Percentiles rank a stretch among this genome's conserved stretches.
Conservation (phyloP, 2,888 invertebrate genomes). For the Amaurobius ferox region DNA sequence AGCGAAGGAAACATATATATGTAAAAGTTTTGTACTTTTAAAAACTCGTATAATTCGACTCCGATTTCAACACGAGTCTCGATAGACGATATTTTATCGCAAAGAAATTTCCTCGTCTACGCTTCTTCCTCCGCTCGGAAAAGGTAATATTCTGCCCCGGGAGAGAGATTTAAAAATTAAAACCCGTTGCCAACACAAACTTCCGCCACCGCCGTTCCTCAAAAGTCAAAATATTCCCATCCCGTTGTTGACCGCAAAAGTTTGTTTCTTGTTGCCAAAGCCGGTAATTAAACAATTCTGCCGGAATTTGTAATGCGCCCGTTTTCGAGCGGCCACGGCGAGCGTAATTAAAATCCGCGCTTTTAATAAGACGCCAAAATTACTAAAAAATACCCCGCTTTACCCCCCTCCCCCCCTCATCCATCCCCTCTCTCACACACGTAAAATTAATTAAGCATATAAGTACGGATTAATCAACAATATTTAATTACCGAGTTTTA, state of each 20-base stretch:
- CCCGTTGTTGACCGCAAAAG: slow-evolving; percentile 16
- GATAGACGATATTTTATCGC: no score
- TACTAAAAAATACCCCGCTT: slow-evolving; percentile 50
- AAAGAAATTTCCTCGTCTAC: no score
- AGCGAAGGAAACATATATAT: no score
- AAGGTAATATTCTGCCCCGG: not conserved
- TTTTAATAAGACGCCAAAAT: slow-evolving; percentile 57
- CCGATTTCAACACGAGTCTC: no score
- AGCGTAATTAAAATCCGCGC: slow-evolving; percentile 64
- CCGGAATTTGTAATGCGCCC: slow-evolving; percentile 67
- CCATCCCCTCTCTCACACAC: slow-evolving; percentile 21
- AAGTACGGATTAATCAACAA: slow-evolving; percentile 72
- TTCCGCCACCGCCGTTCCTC: not conserved
- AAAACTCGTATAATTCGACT: no score
- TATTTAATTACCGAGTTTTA: slow-evolving; percentile 72
- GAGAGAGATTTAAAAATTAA: slow-evolving; percentile 10
- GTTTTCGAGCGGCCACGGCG: slow-evolving; percentile 28
- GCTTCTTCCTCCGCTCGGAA: no score
- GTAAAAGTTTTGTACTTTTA: no score
- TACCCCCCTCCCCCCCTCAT: not conserved
- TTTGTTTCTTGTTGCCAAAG: slow-evolving; percentile 14
- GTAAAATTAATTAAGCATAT: slow-evolving; percentile 72
- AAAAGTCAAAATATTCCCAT: slow-evolving; percentile 14
- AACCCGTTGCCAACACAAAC: slow-evolving; percentile 10
- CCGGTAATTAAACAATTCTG: slow-evolving; percentile 68